Percentiles rank a stretch among this genome's conserved stretches.
Conservation (phyloP, 2,797 vertebrate genomes). For the Pempheris klunzingeri region DNA sequence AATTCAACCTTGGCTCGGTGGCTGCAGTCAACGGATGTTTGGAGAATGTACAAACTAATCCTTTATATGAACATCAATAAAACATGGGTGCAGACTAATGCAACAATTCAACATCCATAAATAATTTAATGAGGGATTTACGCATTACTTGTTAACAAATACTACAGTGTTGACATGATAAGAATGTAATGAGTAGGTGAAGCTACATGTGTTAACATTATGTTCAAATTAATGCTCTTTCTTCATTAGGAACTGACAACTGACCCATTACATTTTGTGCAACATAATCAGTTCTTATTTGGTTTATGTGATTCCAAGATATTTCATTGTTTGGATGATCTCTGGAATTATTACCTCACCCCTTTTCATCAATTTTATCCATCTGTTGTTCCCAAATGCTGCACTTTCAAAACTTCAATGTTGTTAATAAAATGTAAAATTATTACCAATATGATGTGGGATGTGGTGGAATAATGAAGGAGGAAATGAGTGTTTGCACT, state of each 20-base stretch:
- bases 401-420: conserved; percentile 11
- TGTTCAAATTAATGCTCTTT: not conserved
- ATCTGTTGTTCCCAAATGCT: not conserved
- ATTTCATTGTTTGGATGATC: not conserved
- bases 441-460: conserved; percentile 11
- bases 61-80: conserved; percentile 36
- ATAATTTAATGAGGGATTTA: conserved; percentile 18
- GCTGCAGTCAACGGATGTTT: conserved; percentile 25
- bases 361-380: not conserved
- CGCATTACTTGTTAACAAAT: conserved; percentile 15
- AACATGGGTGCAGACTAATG: conserved; percentile 21
- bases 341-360: not conserved
- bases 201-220: not conserved
- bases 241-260: not conserved
- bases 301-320: not conserved
- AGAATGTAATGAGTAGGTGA: not conserved
- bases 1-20: not conserved
- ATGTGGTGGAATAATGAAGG: conserved; percentile 11
- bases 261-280: not conserved
- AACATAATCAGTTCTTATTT: not conserved
- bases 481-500: conserved; percentile 12
- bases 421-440: conserved; percentile 15
- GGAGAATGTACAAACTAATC: conserved; percentile 27
- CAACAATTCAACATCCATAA: conserved; percentile 27
- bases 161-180: not conserved